Base-by-base conservation (phyloP, 1,140 invertebrate genomes). In the Aphis craccivora region DNA sequence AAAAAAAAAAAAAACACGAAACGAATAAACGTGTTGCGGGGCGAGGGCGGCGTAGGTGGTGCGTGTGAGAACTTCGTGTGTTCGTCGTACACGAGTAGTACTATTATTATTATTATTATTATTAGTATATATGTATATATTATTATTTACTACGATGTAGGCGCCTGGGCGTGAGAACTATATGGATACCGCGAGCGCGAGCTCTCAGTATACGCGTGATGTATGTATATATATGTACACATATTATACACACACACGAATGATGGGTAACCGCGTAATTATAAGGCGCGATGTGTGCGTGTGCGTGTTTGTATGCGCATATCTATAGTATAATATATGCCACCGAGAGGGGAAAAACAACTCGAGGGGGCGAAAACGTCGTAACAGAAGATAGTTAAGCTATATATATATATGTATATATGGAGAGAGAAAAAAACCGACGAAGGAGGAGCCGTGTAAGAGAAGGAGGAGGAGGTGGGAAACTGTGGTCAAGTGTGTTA, bases 161-260 rank as follows among this genome's bases (percentile, higher is more conserved):
- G 90, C 90, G 90, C 90, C 90, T 91, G 67, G 90, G 90, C 90
- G 90, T 91, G 90, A 91, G 90, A 91, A 91, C 90, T 83, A 48
- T 91, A 91, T 83, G 90, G 67, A 83, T 89, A 51, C 48, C 6
- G 48, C 45, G 30, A 4, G 45, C 86, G 45, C 45, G 86, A n/a
- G 45, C 43, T 25, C 43, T 25, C 43, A 40, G 86, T 51, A 9
- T 48, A 4, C n/a, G 30, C 51, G 48, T 35, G 18, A 51, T 53
- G n/a, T 60, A 60, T 87, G 5, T 43, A 25, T 60, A 60, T 60
- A 60, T 43, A 25, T 76, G 60, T 76, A 30, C 30, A 1, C 23
- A 14, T 18, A 55, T 9, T 9, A 53, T 0, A 18, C 48, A 51
- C 48, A 51, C 30, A 91, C 37, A 37, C 7, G 51, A 51, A 83